A percentile compares a stretch with the other conserved stretches of the same genome.
phyloP scores from a whole-genome alignment of 2,797 vertebrate genomes.

The Falco rusticolus region DNA sequence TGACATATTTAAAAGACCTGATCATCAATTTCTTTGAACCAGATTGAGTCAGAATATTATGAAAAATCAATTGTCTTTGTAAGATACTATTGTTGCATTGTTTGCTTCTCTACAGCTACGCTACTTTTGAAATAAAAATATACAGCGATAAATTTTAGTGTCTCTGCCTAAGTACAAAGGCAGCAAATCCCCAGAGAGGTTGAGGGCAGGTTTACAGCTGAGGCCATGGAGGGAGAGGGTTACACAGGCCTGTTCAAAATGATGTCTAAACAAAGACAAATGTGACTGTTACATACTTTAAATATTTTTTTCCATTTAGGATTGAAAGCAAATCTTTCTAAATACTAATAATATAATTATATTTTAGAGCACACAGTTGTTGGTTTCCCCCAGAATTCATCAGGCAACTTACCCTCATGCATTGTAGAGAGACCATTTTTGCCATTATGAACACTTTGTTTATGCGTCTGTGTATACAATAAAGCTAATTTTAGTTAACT shows the following conservation, averaged over 20 bases:
- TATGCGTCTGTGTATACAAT: neutral
- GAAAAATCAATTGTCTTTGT: conserved; percentile 2
- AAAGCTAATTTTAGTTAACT: neutral
- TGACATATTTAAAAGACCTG: neutral
- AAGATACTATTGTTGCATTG: neutral
- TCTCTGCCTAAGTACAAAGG: neutral
- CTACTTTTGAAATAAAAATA: neutral
- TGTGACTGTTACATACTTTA: neutral
- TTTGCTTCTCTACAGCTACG: neutral
- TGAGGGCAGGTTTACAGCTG: neutral
- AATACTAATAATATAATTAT: neutral
- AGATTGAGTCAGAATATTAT: neutral
- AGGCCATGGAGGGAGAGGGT: neutral
- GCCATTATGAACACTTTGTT: neutral
- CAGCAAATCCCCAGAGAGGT: neutral
- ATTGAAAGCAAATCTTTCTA: neutral
- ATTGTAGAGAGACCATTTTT: neutral
- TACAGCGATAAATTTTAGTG: neutral
- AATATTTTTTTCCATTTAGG: neutral
- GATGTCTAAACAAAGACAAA: neutral
- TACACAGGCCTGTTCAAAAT: neutral
- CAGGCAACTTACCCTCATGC: neutral
- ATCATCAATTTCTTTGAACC: neutral
- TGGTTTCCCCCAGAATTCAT: neutral
- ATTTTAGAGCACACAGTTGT: neutral